Evolutionary conservation across 2,888 invertebrate genomes (phyloP).

Genomic region (Spodoptera exigua): DNA sequence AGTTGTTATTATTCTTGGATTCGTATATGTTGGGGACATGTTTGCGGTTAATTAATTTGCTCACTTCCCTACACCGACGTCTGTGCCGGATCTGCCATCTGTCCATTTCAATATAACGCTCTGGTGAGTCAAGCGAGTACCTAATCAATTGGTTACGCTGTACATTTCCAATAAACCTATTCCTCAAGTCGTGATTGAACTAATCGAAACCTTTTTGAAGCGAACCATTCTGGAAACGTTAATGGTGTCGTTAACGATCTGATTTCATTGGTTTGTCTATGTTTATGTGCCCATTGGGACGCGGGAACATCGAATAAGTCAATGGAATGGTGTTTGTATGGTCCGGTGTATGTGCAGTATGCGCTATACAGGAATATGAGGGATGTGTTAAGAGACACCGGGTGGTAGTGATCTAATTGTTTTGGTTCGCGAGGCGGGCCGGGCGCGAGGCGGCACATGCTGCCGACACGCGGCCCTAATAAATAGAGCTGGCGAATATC

Average conservation of each 20-base stretch:
- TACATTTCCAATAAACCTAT: constrained; percentile 69
- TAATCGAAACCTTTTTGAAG: constrained; percentile 64
- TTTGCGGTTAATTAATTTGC: constrained; percentile 73
- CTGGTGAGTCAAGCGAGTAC: constrained; percentile 66
- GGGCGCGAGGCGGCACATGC: constrained; percentile 70
- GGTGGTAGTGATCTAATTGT: constrained; percentile 79
- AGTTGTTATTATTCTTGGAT: constrained; percentile 61
- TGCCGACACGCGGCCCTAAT: constrained; percentile 65
- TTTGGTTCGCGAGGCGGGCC: constrained; percentile 67
- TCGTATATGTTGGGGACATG: constrained; percentile 54
- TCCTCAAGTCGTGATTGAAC: constrained; percentile 66
- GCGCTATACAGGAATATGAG: constrained; percentile 66
- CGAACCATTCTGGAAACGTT: constrained; percentile 41
- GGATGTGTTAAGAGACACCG: constrained; percentile 69
- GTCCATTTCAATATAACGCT: constrained; percentile 72
- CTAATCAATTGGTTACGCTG: constrained; percentile 76
- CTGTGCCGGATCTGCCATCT: constrained; percentile 56
- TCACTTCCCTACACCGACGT: constrained; percentile 61
- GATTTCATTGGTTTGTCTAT: constrained; percentile 54
- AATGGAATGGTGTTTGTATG: constrained; percentile 37
- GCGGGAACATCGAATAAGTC: constrained; percentile 28
- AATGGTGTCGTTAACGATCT: constrained; percentile 51
- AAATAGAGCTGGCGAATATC: constrained; percentile 78
- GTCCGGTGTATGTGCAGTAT: constrained; percentile 46
- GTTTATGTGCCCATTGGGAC: constrained; percentile 42